phyloP scores from a whole-genome alignment of 2,113 vertebrate genomes.

The Trogon melanurus region DNA sequence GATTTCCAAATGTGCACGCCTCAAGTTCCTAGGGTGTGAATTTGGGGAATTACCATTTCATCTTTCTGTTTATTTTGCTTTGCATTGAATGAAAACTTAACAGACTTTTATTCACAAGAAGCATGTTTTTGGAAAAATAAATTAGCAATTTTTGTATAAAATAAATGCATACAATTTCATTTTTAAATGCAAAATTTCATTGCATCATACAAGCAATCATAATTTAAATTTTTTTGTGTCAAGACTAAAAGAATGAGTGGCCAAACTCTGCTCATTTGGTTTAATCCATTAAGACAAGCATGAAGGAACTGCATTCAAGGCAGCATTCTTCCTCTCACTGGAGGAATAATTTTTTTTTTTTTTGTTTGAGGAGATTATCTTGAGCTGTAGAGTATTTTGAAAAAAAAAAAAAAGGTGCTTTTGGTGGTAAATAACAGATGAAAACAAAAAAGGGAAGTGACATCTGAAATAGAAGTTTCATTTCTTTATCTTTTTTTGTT shows the following conservation, averaged over 20 bases:
- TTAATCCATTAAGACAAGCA: background rate
- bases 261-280: background rate
- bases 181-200: background rate
- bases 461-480: background rate
- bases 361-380: background rate
- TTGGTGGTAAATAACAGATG: background rate
- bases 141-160: background rate
- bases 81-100: background rate
- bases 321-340: background rate
- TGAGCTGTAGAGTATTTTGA: background rate
- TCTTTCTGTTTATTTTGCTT: background rate
- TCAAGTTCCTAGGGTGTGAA: background rate
- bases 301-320: background rate
- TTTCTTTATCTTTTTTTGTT: background rate
- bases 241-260: background rate
- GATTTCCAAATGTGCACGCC: background rate
- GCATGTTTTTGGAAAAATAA: background rate
- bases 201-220: background rate
- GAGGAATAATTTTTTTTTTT: background rate
- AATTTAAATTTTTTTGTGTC: background rate
- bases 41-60: background rate
- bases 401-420: background rate
- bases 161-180: background rate
- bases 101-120: background rate
- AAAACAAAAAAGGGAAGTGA: background rate